Conservation (phyloP, 1,140 invertebrate species). For the Gryllus bimaculatus region DNA sequence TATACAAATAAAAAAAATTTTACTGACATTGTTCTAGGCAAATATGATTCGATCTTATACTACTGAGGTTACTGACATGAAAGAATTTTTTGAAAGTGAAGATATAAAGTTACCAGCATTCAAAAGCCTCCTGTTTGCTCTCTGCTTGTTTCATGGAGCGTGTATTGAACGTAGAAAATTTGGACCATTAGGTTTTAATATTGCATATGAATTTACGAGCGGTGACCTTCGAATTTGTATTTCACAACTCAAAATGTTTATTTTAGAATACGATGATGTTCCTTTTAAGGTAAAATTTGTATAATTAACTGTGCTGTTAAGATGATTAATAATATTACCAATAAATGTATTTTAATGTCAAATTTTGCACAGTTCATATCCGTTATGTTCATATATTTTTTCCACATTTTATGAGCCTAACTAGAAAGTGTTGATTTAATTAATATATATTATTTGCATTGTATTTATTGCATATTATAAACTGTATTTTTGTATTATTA, state of each 20-base stretch:
- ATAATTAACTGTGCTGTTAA: background rate
- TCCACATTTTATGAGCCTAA: background rate
- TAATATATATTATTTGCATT: too few species aligned
- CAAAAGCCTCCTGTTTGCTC: slow-evolving; percentile 53
- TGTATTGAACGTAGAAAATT: slow-evolving; percentile 61
- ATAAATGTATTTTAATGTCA: too few species aligned
- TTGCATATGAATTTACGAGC: slow-evolving; percentile 65
- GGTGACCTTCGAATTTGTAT: slow-evolving; percentile 64
- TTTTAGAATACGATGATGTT: slow-evolving; percentile 49
- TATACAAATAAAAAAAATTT: too few species aligned
- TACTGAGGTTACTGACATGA: slow-evolving; percentile 39
- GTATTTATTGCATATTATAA: too few species aligned
- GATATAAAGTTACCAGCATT: slow-evolving; percentile 46
- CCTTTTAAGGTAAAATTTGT: slow-evolving; percentile 46
- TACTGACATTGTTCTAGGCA: slow-evolving; percentile 32
- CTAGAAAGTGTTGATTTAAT: too few species aligned
- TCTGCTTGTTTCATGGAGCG: slow-evolving; percentile 62
- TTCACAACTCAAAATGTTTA: slow-evolving; percentile 56
- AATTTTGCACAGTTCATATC: background rate
- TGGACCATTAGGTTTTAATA: slow-evolving; percentile 64
- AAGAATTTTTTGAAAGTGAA: slow-evolving; percentile 42
- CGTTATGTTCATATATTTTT: background rate
- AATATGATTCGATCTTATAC: slow-evolving; percentile 54
- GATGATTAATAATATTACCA: background rate
- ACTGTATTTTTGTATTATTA: too few species aligned